Base-by-base conservation (phyloP, 2,797 vertebrate genomes). In the Pelochelys cantorii region DNA sequence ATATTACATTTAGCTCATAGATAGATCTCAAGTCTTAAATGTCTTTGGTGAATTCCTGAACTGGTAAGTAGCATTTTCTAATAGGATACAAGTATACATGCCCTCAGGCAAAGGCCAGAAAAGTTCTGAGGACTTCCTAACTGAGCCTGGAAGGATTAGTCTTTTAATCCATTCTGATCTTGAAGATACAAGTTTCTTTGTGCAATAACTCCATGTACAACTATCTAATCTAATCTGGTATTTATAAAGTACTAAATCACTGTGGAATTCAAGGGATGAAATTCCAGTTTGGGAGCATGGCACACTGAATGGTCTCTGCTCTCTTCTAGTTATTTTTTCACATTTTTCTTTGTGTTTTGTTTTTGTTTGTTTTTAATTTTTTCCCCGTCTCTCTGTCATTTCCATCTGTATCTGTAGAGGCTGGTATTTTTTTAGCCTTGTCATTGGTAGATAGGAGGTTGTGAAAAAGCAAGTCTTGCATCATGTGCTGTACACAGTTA, bases 381-480 rank as follows among this genome's bases (percentile, higher is more conserved):
- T 84, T 91, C 1, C 42, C 75, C 20, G 31, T 34, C 53, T 14
- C 74, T 85, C 11, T 34, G 71, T 89, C 78, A 95, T 18, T 81
- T 42, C 34, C 31, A 29, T 11, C 25, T 59, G 79, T 29, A 37
- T 48, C 56, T 81, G 2, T 59, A 25, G 34, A 59, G 8, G 89
- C 42, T 75, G 42, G 18, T 27, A 25, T 68, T 68, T 34, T n/a
- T 77, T 52, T 29, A 90, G 59, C 68, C 27, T 22, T 83, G 68
- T 79, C 42, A 59, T 95, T 95, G 91, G 14, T 37, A 88, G 94
- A 85, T 95, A 92, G 55, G 55, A 52, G 75, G 74, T 88, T 93
- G 48, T 88, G 92, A 87, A 92, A 96, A 62, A 17, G 86, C 90
- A 85, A 92, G 75, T 92, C 83, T 95, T 97, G 91, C 92, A 52